Evolutionary conservation across 2,797 vertebrate genomes (phyloP).

Genomic region (Lacerta bilineata): DNA sequence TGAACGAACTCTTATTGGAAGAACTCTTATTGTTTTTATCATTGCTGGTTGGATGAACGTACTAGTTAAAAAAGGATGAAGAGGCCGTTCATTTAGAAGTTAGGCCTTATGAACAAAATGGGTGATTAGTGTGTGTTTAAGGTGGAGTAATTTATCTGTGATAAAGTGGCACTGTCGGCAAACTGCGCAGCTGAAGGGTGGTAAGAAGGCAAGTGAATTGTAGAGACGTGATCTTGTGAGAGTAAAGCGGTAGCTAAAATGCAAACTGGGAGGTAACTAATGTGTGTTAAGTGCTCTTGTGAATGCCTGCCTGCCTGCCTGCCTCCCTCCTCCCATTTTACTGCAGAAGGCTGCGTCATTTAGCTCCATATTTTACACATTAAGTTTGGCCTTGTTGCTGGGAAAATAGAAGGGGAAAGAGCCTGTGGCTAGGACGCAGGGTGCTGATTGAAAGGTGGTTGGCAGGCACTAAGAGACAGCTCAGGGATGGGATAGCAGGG

Average conservation of each 20-base stretch:
- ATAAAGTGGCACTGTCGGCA: neutral
- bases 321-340: slow-evolving; percentile 40
- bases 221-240: neutral
- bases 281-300: slow-evolving; percentile 29
- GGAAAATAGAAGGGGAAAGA: neutral
- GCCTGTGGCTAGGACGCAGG: neutral
- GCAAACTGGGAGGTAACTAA: neutral
- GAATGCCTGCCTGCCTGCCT: slow-evolving; percentile 4
- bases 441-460: neutral
- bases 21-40: neutral
- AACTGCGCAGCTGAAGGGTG: neutral
- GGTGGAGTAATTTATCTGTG: neutral
- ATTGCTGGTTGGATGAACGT: neutral
- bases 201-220: neutral
- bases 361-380: slow-evolving; percentile 45
- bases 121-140: slow-evolving; percentile 2
- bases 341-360: slow-evolving; percentile 52
- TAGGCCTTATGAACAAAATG: neutral
- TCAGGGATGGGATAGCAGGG: neutral
- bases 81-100: neutral
- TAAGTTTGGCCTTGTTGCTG: slow-evolving; percentile 34
- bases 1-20: neutral
- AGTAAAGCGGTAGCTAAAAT: neutral
- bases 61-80: neutral
- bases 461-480: neutral